Percentiles rank a stretch among this genome's conserved stretches.
These are phyloP conservation scores for Pomatorhinus ruficollis DNA, from an alignment of 2,113 vertebrate species.

Conservation along the genomic window DNA sequence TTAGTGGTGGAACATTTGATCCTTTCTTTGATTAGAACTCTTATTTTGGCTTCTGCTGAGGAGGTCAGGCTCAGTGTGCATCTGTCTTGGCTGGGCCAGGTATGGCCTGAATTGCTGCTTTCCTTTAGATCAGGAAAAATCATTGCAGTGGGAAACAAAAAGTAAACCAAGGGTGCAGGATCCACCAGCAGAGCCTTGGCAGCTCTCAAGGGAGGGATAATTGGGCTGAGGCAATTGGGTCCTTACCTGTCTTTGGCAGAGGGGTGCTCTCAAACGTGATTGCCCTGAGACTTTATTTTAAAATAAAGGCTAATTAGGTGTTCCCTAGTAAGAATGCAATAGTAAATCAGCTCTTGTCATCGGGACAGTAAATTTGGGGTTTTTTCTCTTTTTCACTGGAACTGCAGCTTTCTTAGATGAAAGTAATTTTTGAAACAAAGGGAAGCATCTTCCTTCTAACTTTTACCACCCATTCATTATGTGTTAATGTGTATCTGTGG, in stretches of 20 bases:
- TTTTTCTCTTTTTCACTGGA: not conserved
- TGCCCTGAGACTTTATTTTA: not conserved
- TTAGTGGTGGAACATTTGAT: not conserved
- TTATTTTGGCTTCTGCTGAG: not conserved
- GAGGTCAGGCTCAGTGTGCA: not conserved
- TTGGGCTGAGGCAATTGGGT: not conserved
- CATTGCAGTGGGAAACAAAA: not conserved
- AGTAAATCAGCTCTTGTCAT: not conserved
- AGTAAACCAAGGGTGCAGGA: not conserved
- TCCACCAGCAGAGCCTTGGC: not conserved
- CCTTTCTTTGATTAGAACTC: not conserved
- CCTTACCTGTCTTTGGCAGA: not conserved
- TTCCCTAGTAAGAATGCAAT: not conserved
- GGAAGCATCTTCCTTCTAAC: not conserved
- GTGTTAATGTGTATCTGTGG: not conserved
- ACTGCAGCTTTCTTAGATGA: not conserved
- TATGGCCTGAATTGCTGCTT: not conserved
- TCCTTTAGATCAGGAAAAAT: not conserved
- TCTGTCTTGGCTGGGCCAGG: not conserved
- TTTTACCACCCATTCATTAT: not conserved
- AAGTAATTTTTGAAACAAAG: not conserved
- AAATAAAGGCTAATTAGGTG: not conserved
- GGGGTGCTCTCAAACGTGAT: not conserved
- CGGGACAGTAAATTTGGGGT: accelerated
- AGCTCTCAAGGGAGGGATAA: accelerated